phyloP scores from a whole-genome alignment of 2,888 invertebrate species.

The Zhuqinia jingwanae region DNA sequence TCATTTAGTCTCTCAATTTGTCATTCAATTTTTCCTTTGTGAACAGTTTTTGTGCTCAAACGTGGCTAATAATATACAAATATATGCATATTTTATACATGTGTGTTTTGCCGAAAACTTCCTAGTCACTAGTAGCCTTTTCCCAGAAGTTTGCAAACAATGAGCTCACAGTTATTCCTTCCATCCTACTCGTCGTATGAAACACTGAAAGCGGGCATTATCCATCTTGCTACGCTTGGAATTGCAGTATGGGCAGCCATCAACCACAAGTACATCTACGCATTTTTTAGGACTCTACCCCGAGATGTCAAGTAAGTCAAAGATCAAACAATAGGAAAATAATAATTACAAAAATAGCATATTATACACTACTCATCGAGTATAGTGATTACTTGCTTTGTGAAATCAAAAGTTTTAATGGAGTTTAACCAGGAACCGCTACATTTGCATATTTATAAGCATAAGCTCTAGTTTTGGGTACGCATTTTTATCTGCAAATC shows the following conservation, averaged over 20 bases:
- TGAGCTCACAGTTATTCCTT: slow-evolving; percentile 31
- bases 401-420: too few relatives aligned
- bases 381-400: too few relatives aligned
- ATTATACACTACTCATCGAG: neutral
- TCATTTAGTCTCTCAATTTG: neutral
- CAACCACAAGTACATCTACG: slow-evolving; percentile 60
- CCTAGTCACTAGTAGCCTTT: neutral
- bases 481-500: too few relatives aligned
- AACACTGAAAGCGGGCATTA: slow-evolving; percentile 8
- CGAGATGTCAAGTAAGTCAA: slow-evolving; percentile 63
- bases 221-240: slow-evolving; percentile 51
- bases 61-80: neutral
- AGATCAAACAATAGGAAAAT: neutral
- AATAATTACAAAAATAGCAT: neutral
- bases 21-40: neutral
- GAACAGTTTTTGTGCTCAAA: neutral
- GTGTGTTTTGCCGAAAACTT: neutral
- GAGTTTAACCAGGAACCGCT: too few relatives aligned
- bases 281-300: slow-evolving; percentile 67
- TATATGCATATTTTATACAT: neutral
- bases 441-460: too few relatives aligned
- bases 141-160: neutral
- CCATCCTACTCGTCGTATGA: slow-evolving; percentile 24
- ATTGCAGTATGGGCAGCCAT: slow-evolving; percentile 58
- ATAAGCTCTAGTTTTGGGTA: too few relatives aligned